Conservation (phyloP, 2,888 invertebrate species). For the Harpagoxenus sublaevis region DNA sequence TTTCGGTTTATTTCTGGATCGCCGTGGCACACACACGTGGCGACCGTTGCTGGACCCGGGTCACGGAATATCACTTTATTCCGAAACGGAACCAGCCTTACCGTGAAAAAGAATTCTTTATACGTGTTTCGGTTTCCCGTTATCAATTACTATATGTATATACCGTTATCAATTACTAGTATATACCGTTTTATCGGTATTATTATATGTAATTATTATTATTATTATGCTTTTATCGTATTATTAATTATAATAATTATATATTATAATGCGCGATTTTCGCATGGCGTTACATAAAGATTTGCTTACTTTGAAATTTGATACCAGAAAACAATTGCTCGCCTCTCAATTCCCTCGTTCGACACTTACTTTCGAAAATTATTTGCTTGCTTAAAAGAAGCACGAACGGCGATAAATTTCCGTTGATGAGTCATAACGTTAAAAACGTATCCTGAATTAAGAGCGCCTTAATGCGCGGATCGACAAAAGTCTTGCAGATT, state of each 20-base stretch:
- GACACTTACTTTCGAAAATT: not conserved
- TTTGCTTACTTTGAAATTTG: not conserved
- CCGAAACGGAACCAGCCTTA: not conserved
- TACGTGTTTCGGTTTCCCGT: not conserved
- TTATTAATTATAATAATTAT: not conserved
- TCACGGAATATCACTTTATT: constrained; percentile 71
- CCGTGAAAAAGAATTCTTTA: not conserved
- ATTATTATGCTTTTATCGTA: not conserved
- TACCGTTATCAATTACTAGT: too few species aligned
- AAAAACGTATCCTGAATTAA: constrained; percentile 72
- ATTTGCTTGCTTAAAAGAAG: constrained; percentile 1
- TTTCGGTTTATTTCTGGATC: constrained; percentile 77
- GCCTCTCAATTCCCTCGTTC: not conserved
- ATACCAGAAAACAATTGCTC: not conserved
- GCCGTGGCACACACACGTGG: constrained; percentile 30
- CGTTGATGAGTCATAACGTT: constrained; percentile 61
- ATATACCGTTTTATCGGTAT: too few species aligned
- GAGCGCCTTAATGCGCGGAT: constrained; percentile 64
- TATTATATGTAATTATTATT: too few species aligned
- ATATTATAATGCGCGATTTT: not conserved
- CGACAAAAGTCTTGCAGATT: constrained; percentile 62
- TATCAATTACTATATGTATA: not conserved
- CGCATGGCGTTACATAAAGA: not conserved
- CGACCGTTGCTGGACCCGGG: constrained; percentile 69
- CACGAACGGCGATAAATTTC: constrained; percentile 20